phyloP scores from a whole-genome alignment of 2,113 vertebrate genomes.

The Halcyon malimbica region DNA sequence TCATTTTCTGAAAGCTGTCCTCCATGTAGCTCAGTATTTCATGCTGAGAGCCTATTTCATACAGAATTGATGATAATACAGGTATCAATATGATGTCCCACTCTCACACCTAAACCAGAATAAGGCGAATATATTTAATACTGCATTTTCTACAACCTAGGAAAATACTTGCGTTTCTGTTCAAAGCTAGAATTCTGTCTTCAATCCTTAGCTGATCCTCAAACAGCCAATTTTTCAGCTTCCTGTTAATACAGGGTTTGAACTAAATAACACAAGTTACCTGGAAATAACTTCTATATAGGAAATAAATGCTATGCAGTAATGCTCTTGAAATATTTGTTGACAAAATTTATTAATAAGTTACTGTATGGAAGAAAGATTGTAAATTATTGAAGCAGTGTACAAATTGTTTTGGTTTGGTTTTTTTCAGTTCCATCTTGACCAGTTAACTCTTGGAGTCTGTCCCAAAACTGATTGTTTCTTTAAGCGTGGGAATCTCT shows the following conservation, averaged over 20 bases:
- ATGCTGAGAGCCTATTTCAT: neutral
- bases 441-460: neutral
- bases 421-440: neutral
- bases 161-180: neutral
- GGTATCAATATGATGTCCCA: rapidly evolving
- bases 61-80: neutral
- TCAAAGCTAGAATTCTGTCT: neutral
- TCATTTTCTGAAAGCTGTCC: neutral
- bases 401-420: neutral
- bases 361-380: neutral
- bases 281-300: neutral
- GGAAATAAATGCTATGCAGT: neutral
- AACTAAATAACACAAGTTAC: neutral
- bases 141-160: neutral
- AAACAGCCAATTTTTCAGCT: neutral
- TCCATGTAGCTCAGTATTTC: neutral
- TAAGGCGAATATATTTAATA: neutral
- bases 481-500: neutral
- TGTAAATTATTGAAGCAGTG: neutral
- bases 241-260: neutral
- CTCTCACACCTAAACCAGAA: neutral
- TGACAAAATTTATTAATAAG: neutral
- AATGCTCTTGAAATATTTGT: neutral
- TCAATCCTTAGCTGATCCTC: neutral
- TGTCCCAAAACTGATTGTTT: neutral